Base-by-base conservation (phyloP, 2,797 vertebrate species). In the Strix occidentalis region DNA sequence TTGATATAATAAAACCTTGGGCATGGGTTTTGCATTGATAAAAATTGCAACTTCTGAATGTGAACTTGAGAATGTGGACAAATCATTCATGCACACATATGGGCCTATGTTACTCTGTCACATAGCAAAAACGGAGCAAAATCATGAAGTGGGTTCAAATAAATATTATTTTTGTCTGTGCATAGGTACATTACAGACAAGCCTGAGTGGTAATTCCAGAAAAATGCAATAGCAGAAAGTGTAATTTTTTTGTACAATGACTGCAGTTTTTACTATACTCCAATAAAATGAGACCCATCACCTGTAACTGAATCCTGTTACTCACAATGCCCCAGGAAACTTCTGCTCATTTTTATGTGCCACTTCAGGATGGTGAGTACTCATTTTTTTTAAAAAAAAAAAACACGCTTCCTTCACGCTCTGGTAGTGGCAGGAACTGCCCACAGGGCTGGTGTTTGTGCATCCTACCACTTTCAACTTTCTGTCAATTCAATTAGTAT, bases 401-500 rank as follows among this genome's bases (percentile, higher is more conserved):
- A 45, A 45, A 18, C 39, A 39, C 39, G 1, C n/a, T 84, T 43
- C 28, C 24, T 93, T 84, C 6, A 5, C 48, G 77, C 33, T 57
- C 33, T 5, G 1, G 18, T 69, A 58, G 56, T 78, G 70, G 87
- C 70, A 92, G 93, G 76, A 93, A 50, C 79, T 87, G 76, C 88
- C 79, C 56, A 84, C 54, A 71, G 79, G 37, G 79, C 85, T 93
- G 86, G 89, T 79, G 37, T 88, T 88, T 39, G 20, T 82, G 46
- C 93, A 71, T 75, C 83, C 63, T 86, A 75, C 78, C 83, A 87
- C 85, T 78, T 83, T 17, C 9, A 91, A 64, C 26, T 87, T 88
- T 85, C 66, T n/a, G 71, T 88, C 94, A 95, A 84, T 77, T 93
- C 86, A 87, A 84, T 96, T 91, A 65, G 97, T 92, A 94, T 97